Conservation (phyloP, 2,113 vertebrate species). For the Trichechus manatus region DNA sequence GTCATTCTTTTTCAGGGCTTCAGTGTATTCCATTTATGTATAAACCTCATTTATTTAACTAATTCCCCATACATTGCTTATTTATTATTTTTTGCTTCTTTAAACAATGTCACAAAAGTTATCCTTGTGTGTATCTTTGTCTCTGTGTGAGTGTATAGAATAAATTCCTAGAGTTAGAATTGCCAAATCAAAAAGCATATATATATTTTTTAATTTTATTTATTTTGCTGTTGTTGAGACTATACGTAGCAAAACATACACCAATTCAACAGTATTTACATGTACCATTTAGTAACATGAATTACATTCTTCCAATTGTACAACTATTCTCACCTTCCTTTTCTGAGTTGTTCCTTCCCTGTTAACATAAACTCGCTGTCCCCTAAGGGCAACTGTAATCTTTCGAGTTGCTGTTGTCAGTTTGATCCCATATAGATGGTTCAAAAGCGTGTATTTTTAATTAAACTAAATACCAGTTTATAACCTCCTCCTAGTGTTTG, state of each 20-base stretch:
- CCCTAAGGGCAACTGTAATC: neutral
- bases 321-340: neutral
- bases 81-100: constrained; percentile 21
- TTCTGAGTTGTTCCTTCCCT: neutral
- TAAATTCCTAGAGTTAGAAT: constrained; percentile 46
- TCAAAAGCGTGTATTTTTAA: neutral
- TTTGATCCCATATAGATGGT: neutral
- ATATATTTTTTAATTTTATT: no score
- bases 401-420: no score
- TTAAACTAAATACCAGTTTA: constrained; percentile 17
- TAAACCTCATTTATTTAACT: neutral
- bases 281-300: neutral
- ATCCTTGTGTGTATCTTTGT: neutral
- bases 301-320: neutral
- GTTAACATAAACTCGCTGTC: neutral
- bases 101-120: neutral
- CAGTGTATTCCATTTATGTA: neutral
- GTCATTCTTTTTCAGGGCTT: neutral
- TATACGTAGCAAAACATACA: neutral
- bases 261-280: neutral
- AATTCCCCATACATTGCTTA: neutral
- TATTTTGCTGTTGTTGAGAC: neutral
- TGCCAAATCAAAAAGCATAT: neutral
- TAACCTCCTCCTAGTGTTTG: neutral
- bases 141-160: neutral